Evolutionary conservation across 2,888 invertebrate genomes (phyloP), one percentile per base, ranked within the genome.

Genomic region (Tillus elongatus): DNA sequence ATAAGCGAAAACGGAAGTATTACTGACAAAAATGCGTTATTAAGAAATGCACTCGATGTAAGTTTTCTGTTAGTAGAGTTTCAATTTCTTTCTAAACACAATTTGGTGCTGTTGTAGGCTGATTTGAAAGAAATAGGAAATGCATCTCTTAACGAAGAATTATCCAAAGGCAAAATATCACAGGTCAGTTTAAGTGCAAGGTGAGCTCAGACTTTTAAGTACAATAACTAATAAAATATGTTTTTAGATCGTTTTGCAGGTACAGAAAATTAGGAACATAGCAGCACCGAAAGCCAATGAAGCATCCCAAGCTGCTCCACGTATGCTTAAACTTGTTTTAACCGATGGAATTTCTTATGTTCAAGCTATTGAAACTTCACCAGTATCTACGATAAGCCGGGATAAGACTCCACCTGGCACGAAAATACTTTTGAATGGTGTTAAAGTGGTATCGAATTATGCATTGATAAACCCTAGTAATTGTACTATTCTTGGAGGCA

Each of bases 211-310:
- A 26, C 2, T 13, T 36, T 2, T 4, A 9, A 29, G n/a, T 29
- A 29, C 6, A 9, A 11, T 29, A 36, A 32, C 28, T 30, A 56
- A 35, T 33, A 57, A 33, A 44, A 47, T 33, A 35, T 30, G 30
- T 31, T 49, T 52, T 32, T 40, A 72, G 71, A 52, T 90, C 45
- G 80, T 93, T 24, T 70, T 93, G 30, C 93, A 93, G 72, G 78
- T 93, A 51, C 83, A 84, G 60, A 89, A 89, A 66, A 72, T 91
- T 33, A 75, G 88, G 9, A 92, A 93, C 68, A 78, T 91, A 30
- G 77, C 90, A 8, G 89, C 90, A 15, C 92, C 93, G 3, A 93
- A 92, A 67, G 79, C 80, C 9, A 88, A 90, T 61, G 90, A 91
- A 63, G 87, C 89, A 45, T 86, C 85, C 3, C 75, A 75, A 44